Evolutionary conservation across 2,888 invertebrate genomes (phyloP).

Genomic region (Steinernema scapterisci): DNA sequence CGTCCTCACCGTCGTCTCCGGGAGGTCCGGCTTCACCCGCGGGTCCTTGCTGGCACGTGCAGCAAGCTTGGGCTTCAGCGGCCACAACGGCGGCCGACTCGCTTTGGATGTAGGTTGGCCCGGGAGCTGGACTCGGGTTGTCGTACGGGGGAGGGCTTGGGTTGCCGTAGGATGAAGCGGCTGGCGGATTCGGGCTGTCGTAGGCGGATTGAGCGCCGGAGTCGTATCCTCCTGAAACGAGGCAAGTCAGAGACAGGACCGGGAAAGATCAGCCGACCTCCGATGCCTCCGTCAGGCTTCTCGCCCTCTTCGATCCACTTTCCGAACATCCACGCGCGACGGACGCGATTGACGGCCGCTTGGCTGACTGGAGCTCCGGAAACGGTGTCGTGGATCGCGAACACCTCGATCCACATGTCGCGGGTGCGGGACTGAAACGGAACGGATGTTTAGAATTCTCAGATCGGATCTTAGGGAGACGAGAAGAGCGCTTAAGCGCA

Average conservation of each 20-base stretch:
- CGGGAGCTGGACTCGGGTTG: background rate
- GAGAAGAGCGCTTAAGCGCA: background rate
- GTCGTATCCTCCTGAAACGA: conserved; percentile 21
- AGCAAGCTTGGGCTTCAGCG: conserved; percentile 22
- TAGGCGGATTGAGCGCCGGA: background rate
- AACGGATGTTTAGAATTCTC: background rate
- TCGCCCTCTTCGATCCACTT: conserved; percentile 13
- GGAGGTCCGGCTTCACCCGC: conserved; percentile 83
- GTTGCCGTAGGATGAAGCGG: too few species aligned
- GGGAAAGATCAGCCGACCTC: background rate
- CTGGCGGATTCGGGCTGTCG: background rate
- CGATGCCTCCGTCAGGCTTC: conserved; percentile 20
- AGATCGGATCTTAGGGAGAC: background rate
- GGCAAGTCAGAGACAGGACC: background rate
- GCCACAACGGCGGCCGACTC: conserved; percentile 25
- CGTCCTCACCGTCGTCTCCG: conserved; percentile 68
- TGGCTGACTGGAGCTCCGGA: background rate
- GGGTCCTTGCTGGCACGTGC: conserved; percentile 73
- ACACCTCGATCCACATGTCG: conserved; percentile 23
- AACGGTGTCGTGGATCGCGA: conserved; percentile 23
- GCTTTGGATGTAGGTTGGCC: background rate
- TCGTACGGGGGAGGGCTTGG: background rate
- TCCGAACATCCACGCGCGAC: conserved; percentile 26
- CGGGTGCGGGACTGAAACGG: conserved; percentile 6
- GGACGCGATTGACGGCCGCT: background rate